These are phyloP conservation scores for Chlorospingus flavigularis DNA, from an alignment of 2,797 vertebrate species.

Conservation along the genomic window DNA sequence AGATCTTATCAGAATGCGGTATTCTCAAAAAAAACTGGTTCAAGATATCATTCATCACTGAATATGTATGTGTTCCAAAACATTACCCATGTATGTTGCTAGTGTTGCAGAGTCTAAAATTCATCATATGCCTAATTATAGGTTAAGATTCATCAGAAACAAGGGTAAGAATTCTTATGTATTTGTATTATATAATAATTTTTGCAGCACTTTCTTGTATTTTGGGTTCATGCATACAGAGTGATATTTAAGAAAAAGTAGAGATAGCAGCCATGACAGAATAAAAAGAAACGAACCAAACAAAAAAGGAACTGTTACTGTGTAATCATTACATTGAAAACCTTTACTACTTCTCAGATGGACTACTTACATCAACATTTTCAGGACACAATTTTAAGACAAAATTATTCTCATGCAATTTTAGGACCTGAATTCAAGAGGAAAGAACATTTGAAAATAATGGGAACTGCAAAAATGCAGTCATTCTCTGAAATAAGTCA, in stretches of 20 bases:
- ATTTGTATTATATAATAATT: neutral
- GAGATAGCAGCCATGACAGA: neutral
- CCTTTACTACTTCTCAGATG: neutral
- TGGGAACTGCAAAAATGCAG: neutral
- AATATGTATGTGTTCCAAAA: neutral
- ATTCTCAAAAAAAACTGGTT: neutral
- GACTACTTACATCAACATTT: neutral
- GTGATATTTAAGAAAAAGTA: constrained; percentile 5
- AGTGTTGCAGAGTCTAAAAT: neutral
- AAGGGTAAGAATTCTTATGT: neutral
- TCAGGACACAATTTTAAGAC: neutral
- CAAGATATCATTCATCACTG: neutral
- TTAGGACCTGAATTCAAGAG: neutral
- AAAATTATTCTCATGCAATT: neutral
- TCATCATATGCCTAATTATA: neutral
- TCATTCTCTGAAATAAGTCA: neutral
- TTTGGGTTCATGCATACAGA: neutral
- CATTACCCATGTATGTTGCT: neutral
- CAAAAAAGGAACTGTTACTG: neutral
- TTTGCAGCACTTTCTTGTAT: neutral
- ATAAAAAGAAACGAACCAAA: neutral
- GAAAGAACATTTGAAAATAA: neutral
- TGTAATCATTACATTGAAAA: neutral
- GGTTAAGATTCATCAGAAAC: neutral
- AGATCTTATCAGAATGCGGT: neutral